A percentile compares a stretch with the other conserved stretches of the same genome.
phyloP scores from a whole-genome alignment of 2,888 invertebrate genomes.

The Cantharis rustica region DNA sequence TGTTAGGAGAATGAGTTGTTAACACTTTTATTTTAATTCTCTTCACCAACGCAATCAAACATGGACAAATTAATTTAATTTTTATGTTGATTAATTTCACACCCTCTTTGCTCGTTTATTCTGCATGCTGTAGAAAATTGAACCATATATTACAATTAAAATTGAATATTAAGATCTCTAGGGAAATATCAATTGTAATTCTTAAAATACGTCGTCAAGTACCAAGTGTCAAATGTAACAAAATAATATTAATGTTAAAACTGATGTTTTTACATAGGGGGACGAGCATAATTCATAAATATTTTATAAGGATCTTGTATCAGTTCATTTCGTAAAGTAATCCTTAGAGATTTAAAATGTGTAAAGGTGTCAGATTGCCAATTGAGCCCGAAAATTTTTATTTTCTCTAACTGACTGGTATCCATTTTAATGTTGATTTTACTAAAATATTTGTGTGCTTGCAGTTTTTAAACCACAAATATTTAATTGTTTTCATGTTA shows the following conservation, averaged over 20 bases:
- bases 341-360: neutral
- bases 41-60: neutral
- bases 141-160: neutral
- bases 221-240: neutral
- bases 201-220: neutral
- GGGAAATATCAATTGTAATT: neutral
- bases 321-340: neutral
- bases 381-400: neutral
- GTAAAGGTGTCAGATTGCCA: neutral
- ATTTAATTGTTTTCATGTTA: too few relatives aligned
- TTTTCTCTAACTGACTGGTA: neutral
- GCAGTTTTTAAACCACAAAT: too few relatives aligned
- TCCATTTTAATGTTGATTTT: neutral
- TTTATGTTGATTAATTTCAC: neutral
- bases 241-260: slow-evolving; percentile 1
- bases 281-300: neutral
- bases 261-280: neutral
- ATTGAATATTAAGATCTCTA: neutral
- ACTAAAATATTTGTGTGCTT: neutral
- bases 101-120: neutral
- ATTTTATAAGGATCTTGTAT: neutral
- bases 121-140: neutral
- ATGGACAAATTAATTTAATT: neutral
- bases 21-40: neutral
- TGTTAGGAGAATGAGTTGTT: neutral